phyloP scores from a whole-genome alignment of 1,140 invertebrate species.

The Leptopilina boulardi region DNA sequence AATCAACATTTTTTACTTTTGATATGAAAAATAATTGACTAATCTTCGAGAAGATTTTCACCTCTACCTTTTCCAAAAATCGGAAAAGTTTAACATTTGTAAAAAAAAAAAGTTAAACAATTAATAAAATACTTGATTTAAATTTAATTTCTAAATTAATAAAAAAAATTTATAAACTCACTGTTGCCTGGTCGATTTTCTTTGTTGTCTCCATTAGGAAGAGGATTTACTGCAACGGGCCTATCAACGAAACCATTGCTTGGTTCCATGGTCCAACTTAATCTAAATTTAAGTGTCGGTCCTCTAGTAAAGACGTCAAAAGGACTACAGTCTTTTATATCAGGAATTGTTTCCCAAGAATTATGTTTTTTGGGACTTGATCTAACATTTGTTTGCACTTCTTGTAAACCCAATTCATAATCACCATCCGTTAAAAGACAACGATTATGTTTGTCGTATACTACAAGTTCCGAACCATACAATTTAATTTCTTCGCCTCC shows the following conservation, averaged over 20 bases:
- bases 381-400: constrained; percentile 79
- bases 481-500: constrained; percentile 79
- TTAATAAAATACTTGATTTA: no score
- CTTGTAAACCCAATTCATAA: constrained; percentile 90
- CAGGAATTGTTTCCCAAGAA: constrained; percentile 89
- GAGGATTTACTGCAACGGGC: constrained; percentile 74
- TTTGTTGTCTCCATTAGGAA: constrained; percentile 77
- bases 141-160: background rate
- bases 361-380: constrained; percentile 81
- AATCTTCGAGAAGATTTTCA: no score
- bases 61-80: no score
- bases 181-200: constrained; percentile 78
- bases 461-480: constrained; percentile 90
- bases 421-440: constrained; percentile 92
- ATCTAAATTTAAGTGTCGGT: constrained; percentile 88
- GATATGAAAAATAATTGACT: no score
- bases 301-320: constrained; percentile 85
- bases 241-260: constrained; percentile 83
- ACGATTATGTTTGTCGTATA: constrained; percentile 93
- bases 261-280: constrained; percentile 88
- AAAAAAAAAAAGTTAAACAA: no score
- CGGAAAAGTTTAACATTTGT: no score
- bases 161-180: constrained; percentile 53
- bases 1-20: no score
- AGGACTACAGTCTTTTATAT: constrained; percentile 80